A percentile compares a stretch with the other conserved stretches of the same genome.
phyloP scores from a whole-genome alignment of 2,888 invertebrate species.

The Lagria hirta region DNA sequence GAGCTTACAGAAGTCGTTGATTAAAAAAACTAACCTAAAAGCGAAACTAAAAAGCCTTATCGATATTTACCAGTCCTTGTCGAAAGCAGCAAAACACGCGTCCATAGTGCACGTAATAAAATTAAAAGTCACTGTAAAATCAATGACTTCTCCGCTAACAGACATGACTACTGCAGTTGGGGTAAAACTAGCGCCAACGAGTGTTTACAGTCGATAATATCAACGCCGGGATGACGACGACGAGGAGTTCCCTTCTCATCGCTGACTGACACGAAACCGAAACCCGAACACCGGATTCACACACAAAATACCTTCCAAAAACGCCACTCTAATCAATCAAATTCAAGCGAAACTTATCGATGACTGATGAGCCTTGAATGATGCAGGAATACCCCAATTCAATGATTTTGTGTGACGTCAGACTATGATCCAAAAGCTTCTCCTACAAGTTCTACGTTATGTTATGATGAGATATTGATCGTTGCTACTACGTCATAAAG shows the following conservation, averaged over 20 bases:
- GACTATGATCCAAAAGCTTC: too few species aligned
- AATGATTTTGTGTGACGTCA: too few species aligned
- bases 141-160: conserved; percentile 36
- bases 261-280: conserved; percentile 24
- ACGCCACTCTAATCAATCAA: not conserved
- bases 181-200: conserved; percentile 34
- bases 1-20: too few species aligned
- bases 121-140: conserved; percentile 32
- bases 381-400: conserved; percentile 15
- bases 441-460: too few species aligned
- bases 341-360: not conserved
- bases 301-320: not conserved
- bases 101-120: conserved; percentile 64
- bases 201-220: conserved; percentile 27
- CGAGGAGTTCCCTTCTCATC: conserved; percentile 21
- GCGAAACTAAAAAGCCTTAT: conserved; percentile 7
- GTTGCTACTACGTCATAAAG: too few species aligned
- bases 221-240: too few species aligned
- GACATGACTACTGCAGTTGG: conserved; percentile 40
- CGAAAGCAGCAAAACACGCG: conserved; percentile 88
- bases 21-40: conserved; percentile 11
- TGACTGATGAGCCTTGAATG: conserved; percentile 1
- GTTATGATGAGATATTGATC: too few species aligned
- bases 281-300: conserved; percentile 2
- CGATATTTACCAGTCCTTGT: conserved; percentile 78